A percentile compares a stretch with the other conserved stretches of the same genome.
Evolutionary conservation across 2,797 vertebrate genomes (phyloP).

Genomic region (Periophthalmus magnuspinnatus): DNA sequence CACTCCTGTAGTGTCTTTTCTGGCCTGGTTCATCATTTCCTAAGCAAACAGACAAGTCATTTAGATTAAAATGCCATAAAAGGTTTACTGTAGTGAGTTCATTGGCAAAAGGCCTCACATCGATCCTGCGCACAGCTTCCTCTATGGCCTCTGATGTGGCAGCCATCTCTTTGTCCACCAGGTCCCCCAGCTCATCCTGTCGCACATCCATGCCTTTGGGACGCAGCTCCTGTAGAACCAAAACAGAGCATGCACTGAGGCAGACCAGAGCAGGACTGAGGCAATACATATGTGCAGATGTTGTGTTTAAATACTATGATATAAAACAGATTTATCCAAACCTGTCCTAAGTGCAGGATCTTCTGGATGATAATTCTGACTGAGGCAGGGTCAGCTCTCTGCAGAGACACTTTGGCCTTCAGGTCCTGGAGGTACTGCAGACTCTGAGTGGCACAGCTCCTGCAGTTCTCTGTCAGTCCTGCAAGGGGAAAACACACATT

Average conservation of each 20-base stretch:
- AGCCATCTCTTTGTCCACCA: constrained; percentile 98
- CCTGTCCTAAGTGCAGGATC: constrained; percentile 88
- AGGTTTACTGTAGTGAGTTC: not conserved
- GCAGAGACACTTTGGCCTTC: constrained; percentile 79
- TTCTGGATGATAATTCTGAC: constrained; percentile 74
- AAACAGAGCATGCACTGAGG: not conserved
- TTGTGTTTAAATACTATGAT: no score
- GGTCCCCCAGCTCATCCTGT: constrained; percentile 92
- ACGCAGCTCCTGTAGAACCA: constrained; percentile 83
- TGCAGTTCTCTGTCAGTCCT: constrained; percentile 88
- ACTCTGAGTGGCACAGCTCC: constrained; percentile 81
- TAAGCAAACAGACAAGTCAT: constrained; percentile 43
- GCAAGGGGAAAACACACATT: not conserved
- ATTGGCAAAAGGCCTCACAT: constrained; percentile 74
- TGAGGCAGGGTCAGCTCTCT: constrained; percentile 73
- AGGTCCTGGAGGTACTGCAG: constrained; percentile 81
- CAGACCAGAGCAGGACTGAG: no score
- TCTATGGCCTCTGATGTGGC: constrained; percentile 92
- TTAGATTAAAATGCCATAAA: not conserved
- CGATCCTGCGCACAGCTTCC: constrained; percentile 91
- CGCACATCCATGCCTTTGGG: constrained; percentile 90
- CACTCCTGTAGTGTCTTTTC: constrained; percentile 86
- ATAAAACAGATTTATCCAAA: constrained; percentile 38
- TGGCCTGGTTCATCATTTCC: constrained; percentile 98
- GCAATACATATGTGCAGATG: no score